Conservation (phyloP, 2,888 invertebrate genomes). For the Drosophila stalkeri region DNA sequence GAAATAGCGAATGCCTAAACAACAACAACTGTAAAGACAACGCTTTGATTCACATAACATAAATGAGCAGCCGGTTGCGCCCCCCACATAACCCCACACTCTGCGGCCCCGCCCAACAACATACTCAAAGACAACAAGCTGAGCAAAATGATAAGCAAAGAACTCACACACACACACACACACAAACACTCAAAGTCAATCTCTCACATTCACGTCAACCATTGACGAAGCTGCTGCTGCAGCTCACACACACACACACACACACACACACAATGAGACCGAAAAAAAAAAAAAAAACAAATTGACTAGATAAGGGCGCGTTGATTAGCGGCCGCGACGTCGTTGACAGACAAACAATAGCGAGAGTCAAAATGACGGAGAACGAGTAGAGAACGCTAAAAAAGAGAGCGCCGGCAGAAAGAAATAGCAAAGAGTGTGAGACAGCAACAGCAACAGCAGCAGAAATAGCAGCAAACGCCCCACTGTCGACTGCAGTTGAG, state of each 20-base stretch:
- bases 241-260: conserved; percentile 4
- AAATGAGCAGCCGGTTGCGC: conserved; percentile 57
- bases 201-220: background rate
- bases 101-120: background rate
- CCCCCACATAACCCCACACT: background rate
- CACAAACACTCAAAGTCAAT: background rate
- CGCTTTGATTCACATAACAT: conserved; percentile 60
- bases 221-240: conserved; percentile 5
- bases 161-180: background rate
- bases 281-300: conserved; percentile 31
- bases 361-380: conserved; percentile 67
- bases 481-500: conserved; percentile 16
- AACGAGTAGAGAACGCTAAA: conserved; percentile 42
- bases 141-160: conserved; percentile 65
- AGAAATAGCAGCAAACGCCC: background rate
- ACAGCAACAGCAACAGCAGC: conserved; percentile 12
- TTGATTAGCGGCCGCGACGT: conserved; percentile 66
- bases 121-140: conserved; percentile 43
- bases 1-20: conserved; percentile 29
- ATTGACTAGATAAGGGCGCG: conserved; percentile 75
- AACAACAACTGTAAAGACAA: conserved; percentile 16
- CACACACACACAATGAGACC: background rate
- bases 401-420: conserved; percentile 48
- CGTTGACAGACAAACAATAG: conserved; percentile 66
- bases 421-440: conserved; percentile 33